Evolutionary conservation across 2,797 vertebrate species (phyloP).

Genomic region (Urocyon cinereoargenteus): DNA sequence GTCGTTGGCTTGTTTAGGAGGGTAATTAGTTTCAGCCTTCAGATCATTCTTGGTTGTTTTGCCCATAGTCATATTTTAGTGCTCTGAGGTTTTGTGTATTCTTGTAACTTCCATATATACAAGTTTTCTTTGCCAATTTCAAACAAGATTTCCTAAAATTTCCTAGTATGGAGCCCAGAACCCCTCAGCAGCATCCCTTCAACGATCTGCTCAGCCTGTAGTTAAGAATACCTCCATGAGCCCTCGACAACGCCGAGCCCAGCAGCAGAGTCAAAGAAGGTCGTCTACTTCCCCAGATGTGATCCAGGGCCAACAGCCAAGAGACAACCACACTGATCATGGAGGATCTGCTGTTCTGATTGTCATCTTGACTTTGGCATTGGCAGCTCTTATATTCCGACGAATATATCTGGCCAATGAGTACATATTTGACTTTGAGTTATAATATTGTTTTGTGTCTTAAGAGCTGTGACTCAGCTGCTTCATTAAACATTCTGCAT

Average conservation of each 20-base stretch:
- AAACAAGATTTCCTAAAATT: slow-evolving; percentile 67
- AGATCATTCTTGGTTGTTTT: slow-evolving; percentile 16
- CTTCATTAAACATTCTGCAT: slow-evolving; percentile 86
- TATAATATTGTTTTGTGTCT: slow-evolving; percentile 87
- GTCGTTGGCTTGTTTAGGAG: slow-evolving; percentile 5
- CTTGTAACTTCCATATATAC: neutral
- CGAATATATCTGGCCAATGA: slow-evolving; percentile 96
- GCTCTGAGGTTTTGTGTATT: slow-evolving; percentile 11
- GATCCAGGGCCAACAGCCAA: slow-evolving; percentile 87
- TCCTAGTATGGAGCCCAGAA: slow-evolving; percentile 81
- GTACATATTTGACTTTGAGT: slow-evolving; percentile 96
- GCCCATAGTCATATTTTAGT: slow-evolving; percentile 29
- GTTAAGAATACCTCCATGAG: slow-evolving; percentile 88
- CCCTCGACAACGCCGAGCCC: slow-evolving; percentile 93
- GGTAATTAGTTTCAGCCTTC: neutral
- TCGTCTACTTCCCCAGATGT: slow-evolving; percentile 87
- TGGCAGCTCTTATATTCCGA: slow-evolving; percentile 97
- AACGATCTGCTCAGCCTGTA: slow-evolving; percentile 77
- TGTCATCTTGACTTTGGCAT: slow-evolving; percentile 94
- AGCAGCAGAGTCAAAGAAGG: slow-evolving; percentile 91
- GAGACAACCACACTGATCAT: slow-evolving; percentile 89
- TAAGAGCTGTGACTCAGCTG: slow-evolving; percentile 73
- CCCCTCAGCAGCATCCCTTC: slow-evolving; percentile 54
- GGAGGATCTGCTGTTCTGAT: slow-evolving; percentile 93
- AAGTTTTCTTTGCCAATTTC: slow-evolving; percentile 37